Evolutionary conservation across 2,797 vertebrate species (phyloP), one percentile per base, ranked within the genome.

Genomic region (Darevskia nairensis): DNA sequence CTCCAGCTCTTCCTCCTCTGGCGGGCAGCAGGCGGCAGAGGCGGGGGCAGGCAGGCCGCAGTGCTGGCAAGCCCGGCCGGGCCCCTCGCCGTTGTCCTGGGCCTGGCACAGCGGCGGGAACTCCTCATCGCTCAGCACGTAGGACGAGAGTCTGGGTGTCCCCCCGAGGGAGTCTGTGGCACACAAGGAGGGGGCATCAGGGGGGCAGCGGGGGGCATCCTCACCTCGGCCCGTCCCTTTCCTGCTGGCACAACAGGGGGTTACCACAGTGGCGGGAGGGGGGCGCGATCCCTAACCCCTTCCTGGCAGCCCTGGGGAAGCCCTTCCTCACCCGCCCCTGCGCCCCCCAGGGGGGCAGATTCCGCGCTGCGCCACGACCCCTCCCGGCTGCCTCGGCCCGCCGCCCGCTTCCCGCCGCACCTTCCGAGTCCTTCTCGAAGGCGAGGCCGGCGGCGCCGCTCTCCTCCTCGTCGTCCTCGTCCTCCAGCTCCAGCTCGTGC

Each of bases 51-150:
- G 95, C 82, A 97, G 96, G 89, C 98, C 98, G 13, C 98, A 99
- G 87, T 97, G 97, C 89, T 96, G 97, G 95, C 98, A 99, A 94
- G 93, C 98, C 97, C 89, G 97, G 2, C 89, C 96, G 6, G 94
- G 97, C 75, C 94, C 96, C 95, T 96, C 64, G 59, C 96, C 95
- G 94, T 98, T 98, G n/a, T 21, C 29, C 50, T 17, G 71, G 13
- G 46, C 23, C 83, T 71, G 71, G 87, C 97, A 98, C 94, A 98
- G 97, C 85, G 97, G 98, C 92, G 96, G 97, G 97, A 97, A 98
- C 0, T 95, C 95, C 82, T 98, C 98, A 93, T 98, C 98, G 0
- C 98, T 98, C 93, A 99, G 97, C 17, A 98, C 93, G 10, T 98
- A 99, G 0, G 97, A 97, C 0, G 98, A 97, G 94, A 98, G 96